Evolutionary conservation across 1,140 invertebrate species (phyloP).

Genomic region (Formica selysi): DNA sequence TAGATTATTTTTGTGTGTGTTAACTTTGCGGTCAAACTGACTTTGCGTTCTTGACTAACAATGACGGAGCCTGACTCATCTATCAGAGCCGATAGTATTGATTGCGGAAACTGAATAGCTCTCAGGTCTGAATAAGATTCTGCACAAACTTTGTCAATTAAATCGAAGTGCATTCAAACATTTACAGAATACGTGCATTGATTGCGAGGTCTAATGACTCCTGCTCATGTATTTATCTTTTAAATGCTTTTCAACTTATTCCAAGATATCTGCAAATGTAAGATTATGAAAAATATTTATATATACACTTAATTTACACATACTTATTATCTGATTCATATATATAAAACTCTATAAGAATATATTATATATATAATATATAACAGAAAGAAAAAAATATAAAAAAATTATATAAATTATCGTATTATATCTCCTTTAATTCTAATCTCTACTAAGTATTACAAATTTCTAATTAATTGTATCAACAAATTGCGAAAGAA

Average conservation of each 20-base stretch:
- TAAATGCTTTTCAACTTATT: not conserved
- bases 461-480: not conserved
- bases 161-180: conserved; percentile 62
- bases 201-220: conserved; percentile 37
- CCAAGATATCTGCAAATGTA: not conserved
- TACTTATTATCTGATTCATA: not conserved
- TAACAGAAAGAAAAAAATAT: not conserved
- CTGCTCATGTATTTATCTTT: conserved; percentile 36
- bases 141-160: conserved; percentile 66
- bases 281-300: not conserved
- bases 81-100: conserved; percentile 47
- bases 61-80: conserved; percentile 58
- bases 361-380: not conserved
- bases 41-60: conserved; percentile 43
- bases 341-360: not conserved
- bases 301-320: not conserved
- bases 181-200: conserved; percentile 60
- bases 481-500: not conserved
- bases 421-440: not conserved
- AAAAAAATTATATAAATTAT: not conserved
- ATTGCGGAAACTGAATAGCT: conserved; percentile 60
- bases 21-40: conserved; percentile 32
- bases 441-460: not conserved
- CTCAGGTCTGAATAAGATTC: conserved; percentile 57
- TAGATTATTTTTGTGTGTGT: conserved; percentile 19